These are phyloP conservation scores for Autographa gamma DNA, from an alignment of 2,888 invertebrate genomes.

Conservation along the genomic window DNA sequence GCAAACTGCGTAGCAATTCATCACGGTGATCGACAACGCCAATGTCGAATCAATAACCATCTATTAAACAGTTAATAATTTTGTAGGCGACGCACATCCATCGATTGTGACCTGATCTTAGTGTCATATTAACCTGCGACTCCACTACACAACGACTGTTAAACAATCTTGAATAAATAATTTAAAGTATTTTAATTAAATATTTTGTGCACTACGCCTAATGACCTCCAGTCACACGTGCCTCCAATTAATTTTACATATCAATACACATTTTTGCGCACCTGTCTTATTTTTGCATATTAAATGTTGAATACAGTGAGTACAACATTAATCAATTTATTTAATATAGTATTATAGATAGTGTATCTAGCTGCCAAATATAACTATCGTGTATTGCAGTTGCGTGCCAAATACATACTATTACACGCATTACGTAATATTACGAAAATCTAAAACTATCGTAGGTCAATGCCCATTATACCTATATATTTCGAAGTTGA, in stretches of 20 bases:
- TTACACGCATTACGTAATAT: slow-evolving; percentile 27
- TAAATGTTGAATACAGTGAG: background rate
- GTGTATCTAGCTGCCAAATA: slow-evolving; percentile 13
- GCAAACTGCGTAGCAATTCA: slow-evolving; percentile 62
- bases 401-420: slow-evolving; percentile 12
- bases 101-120: slow-evolving; percentile 61
- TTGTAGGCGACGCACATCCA: slow-evolving; percentile 69
- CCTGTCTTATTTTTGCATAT: background rate
- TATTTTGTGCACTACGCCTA: background rate
- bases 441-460: slow-evolving; percentile 17
- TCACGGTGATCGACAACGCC: slow-evolving; percentile 72
- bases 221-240: slow-evolving; percentile 8
- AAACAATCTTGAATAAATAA: slow-evolving; percentile 17
- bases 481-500: background rate
- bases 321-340: background rate
- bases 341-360: background rate
- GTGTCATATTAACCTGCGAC: slow-evolving; percentile 38
- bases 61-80: slow-evolving; percentile 70
- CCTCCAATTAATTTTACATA: slow-evolving; percentile 8
- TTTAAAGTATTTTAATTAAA: too few species aligned
- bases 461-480: slow-evolving; percentile 37
- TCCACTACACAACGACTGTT: slow-evolving; percentile 24
- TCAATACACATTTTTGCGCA: background rate
- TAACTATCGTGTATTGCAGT: background rate
- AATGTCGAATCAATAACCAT: slow-evolving; percentile 81